Base-by-base conservation (phyloP, 2,888 invertebrate genomes). In the Pyralis farinalis region DNA sequence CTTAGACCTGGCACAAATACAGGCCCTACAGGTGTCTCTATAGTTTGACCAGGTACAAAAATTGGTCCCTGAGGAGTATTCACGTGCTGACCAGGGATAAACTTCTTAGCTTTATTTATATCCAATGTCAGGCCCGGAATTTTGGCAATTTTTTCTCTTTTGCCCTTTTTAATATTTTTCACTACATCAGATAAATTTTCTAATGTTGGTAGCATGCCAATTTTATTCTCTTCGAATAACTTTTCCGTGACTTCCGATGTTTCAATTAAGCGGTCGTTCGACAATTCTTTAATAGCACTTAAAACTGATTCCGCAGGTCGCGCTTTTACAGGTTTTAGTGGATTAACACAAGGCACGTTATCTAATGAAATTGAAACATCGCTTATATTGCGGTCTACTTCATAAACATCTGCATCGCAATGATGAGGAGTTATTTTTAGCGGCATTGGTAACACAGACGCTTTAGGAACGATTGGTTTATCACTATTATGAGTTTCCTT, bases 41-140 rank as follows among this genome's bases (percentile, higher is more conserved):
- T 82, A 0, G 94, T 93, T 74, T 94, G 94, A 2, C 95, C 95
- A 0, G 95, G 94, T 8, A 95, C 91, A 63, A 95, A 95, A 32
- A 93, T 77, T 22, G 92, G 91, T 1, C 94, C 94, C 42, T 90
- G 90, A 34, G 93, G 93, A 0, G 94, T 94, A 47, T 92, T 91
- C 1, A 95, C 78, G 56, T 93, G 92, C 78, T 94, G 94, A 0
- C 95, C 95, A 1, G 93, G 91, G 33, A 95, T 73, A 68, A 95
- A 94, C 53, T 91, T 92, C 60, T 91, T 91, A 1, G 93, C 93
- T 59, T 92, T 93, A 37, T 93, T 91, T 42, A 93, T 92, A 43
- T 93, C 91, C 39, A 95, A 65, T 27, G 88, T 91, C 10, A 94
- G 80, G 28, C 94, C 94, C 21, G 92, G 90, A 9, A 94, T 89